Conservation (phyloP, 1,140 invertebrate genomes). For the Plectus sambesii region DNA sequence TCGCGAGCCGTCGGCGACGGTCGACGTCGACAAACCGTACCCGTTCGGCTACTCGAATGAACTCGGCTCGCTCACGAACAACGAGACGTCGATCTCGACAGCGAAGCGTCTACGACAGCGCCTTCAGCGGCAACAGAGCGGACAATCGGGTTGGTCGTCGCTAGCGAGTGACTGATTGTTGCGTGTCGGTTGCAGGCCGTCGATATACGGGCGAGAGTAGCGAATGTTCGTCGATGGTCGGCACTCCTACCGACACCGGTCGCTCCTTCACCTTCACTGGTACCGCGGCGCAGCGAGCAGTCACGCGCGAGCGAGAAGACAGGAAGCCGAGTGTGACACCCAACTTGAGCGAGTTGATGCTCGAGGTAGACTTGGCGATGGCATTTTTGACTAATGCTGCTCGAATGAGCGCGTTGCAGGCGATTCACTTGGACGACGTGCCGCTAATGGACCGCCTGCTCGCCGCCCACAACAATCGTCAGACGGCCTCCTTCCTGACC, state of each 20-base stretch:
- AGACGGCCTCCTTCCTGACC: constrained; percentile 33
- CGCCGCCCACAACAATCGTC: too few relatives aligned
- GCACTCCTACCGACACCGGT: constrained; percentile 45
- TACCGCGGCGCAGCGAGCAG: constrained; percentile 25
- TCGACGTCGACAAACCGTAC: constrained; percentile 15
- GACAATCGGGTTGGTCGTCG: constrained; percentile 34
- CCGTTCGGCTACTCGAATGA: constrained; percentile 44
- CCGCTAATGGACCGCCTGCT: constrained; percentile 41
- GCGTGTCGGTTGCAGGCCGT: constrained; percentile 24
- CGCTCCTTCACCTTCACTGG: constrained; percentile 44
- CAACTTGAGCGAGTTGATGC: constrained; percentile 43
- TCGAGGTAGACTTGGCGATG: constrained; percentile 31
- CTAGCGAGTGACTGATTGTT: constrained; percentile 7
- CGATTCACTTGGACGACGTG: constrained; percentile 42
- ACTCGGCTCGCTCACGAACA: constrained; percentile 38
- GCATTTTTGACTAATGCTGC: neutral
- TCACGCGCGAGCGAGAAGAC: constrained; percentile 33
- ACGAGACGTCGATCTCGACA: constrained; percentile 41
- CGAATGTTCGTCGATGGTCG: constrained; percentile 41
- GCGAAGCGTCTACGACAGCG: constrained; percentile 41
- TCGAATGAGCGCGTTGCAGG: constrained; percentile 31
- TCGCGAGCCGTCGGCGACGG: too few relatives aligned
- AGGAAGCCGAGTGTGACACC: constrained; percentile 45
- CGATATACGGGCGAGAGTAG: constrained; percentile 44
- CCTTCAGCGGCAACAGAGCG: constrained; percentile 41